Conservation (phyloP, 2,113 vertebrate species). For the Tautogolabrus adspersus region DNA sequence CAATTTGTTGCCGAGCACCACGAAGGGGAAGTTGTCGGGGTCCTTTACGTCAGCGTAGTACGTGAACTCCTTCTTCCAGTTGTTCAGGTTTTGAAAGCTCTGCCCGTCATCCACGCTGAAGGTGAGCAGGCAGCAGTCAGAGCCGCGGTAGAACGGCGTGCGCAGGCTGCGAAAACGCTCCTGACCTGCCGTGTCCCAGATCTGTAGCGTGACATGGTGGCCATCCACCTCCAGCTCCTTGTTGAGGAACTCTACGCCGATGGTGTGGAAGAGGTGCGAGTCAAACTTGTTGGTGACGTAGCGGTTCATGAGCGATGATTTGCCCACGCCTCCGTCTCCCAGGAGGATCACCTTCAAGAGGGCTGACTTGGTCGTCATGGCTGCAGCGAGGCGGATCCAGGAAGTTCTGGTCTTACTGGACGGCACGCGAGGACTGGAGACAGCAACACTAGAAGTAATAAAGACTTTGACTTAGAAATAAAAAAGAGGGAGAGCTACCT, state of each 20-base stretch:
- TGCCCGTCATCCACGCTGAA: slow-evolving; percentile 96
- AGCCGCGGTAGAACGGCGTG: slow-evolving; percentile 96
- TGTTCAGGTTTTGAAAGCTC: slow-evolving; percentile 93
- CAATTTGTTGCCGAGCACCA: slow-evolving; percentile 95
- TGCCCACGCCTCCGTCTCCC: slow-evolving; percentile 96
- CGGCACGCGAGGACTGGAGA: neutral
- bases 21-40: slow-evolving; percentile 93
- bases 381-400: neutral
- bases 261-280: slow-evolving; percentile 95
- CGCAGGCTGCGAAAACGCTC: slow-evolving; percentile 96
- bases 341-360: slow-evolving; percentile 96
- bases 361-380: slow-evolving; percentile 89
- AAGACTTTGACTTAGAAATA: neutral
- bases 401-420: neutral
- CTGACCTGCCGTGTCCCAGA: slow-evolving; percentile 98
- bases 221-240: slow-evolving; percentile 97
- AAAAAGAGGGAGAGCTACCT: too few species aligned
- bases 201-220: slow-evolving; percentile 94
- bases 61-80: slow-evolving; percentile 98
- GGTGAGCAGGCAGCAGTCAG: slow-evolving; percentile 97
- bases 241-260: slow-evolving; percentile 97
- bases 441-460: neutral
- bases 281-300: slow-evolving; percentile 97
- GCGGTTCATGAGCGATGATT: slow-evolving; percentile 98
- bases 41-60: slow-evolving; percentile 97